Conservation (phyloP, 2,888 invertebrate genomes). For the Apomyelois bistriatella region DNA sequence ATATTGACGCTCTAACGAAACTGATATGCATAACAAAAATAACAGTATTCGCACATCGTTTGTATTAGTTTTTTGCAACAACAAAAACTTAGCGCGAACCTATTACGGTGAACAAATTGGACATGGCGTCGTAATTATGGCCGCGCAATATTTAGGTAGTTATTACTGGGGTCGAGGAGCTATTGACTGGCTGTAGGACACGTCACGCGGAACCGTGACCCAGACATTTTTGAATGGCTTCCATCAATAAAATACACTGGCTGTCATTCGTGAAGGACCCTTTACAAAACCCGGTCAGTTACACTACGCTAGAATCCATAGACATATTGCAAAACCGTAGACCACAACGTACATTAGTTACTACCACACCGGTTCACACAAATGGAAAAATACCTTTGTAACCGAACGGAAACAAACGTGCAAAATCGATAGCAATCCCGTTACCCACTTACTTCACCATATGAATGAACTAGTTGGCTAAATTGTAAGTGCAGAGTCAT, state of each 20-base stretch:
- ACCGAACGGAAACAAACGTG: conserved; percentile 58
- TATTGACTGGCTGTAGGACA: conserved; percentile 41
- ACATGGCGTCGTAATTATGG: conserved; percentile 60
- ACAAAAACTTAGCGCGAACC: conserved; percentile 59
- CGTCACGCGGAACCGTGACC: conserved; percentile 34
- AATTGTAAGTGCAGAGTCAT: conserved; percentile 23
- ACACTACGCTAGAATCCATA: conserved; percentile 27
- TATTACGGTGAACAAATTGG: conserved; percentile 66
- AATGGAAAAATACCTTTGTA: conserved; percentile 56
- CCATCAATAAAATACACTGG: conserved; percentile 20
- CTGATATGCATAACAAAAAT: conserved; percentile 68
- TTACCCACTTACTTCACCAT: conserved; percentile 45
- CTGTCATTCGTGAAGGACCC: conserved; percentile 32
- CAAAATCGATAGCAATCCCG: conserved; percentile 58
- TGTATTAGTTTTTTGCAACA: conserved; percentile 54
- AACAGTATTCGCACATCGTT: conserved; percentile 68
- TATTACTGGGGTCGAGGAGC: conserved; percentile 47
- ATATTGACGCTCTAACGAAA: conserved; percentile 53
- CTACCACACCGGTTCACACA: conserved; percentile 37
- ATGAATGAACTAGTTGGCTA: conserved; percentile 20
- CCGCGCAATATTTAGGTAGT: conserved; percentile 58
- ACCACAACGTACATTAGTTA: conserved; percentile 60
- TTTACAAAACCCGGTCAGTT: conserved; percentile 43
- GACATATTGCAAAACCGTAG: conserved; percentile 24
- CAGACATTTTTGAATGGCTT: conserved; percentile 14